A percentile compares a stretch with the other conserved stretches of the same genome.
These are phyloP conservation scores for Stigmatopora nigra DNA, from an alignment of 2,113 vertebrate genomes.

Conservation along the genomic window DNA sequence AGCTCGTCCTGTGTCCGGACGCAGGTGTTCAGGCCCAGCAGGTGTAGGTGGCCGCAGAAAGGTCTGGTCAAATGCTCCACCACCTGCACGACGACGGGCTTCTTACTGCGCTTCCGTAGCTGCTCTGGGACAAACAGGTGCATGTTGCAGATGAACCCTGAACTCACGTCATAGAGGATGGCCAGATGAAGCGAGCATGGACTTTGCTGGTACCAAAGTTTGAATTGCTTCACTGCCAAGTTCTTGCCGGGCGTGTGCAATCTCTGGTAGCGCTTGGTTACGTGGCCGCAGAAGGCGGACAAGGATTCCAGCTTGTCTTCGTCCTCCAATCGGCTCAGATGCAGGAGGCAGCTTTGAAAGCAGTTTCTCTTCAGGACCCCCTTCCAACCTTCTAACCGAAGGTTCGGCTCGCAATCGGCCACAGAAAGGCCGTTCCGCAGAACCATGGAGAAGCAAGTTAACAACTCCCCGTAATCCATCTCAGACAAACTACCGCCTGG, in stretches of 20 bases:
- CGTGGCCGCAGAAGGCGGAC: slow-evolving; percentile 42
- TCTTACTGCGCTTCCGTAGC: slow-evolving; percentile 42
- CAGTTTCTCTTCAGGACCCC: slow-evolving; percentile 49
- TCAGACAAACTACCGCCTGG: slow-evolving; percentile 27
- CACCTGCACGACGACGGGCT: slow-evolving; percentile 51
- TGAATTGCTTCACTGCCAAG: slow-evolving; percentile 61
- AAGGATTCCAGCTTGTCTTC: slow-evolving; percentile 52
- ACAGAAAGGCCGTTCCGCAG: slow-evolving; percentile 50
- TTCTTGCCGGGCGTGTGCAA: slow-evolving; percentile 33
- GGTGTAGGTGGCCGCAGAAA: slow-evolving; percentile 36
- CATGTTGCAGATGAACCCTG: slow-evolving; percentile 63
- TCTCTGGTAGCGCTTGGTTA: slow-evolving; percentile 39
- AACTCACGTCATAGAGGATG: slow-evolving; percentile 52
- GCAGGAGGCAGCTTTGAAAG: slow-evolving; percentile 48
- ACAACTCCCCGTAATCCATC: slow-evolving; percentile 42
- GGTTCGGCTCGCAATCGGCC: slow-evolving; percentile 28
- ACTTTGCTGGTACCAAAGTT: slow-evolving; percentile 33
- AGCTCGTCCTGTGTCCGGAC: slow-evolving; percentile 43
- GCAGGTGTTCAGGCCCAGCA: slow-evolving; percentile 50
- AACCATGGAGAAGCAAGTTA: slow-evolving; percentile 52
- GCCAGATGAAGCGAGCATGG: slow-evolving; percentile 44
- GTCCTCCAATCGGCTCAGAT: slow-evolving; percentile 42
- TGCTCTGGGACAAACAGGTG: slow-evolving; percentile 50
- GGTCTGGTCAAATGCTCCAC: slow-evolving; percentile 50
- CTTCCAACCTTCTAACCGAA: slow-evolving; percentile 47